Percentiles rank a stretch among this genome's conserved stretches.
These are phyloP conservation scores for Piezodorus guildinii DNA, from an alignment of 1,140 invertebrate species.

Conservation along the genomic window DNA sequence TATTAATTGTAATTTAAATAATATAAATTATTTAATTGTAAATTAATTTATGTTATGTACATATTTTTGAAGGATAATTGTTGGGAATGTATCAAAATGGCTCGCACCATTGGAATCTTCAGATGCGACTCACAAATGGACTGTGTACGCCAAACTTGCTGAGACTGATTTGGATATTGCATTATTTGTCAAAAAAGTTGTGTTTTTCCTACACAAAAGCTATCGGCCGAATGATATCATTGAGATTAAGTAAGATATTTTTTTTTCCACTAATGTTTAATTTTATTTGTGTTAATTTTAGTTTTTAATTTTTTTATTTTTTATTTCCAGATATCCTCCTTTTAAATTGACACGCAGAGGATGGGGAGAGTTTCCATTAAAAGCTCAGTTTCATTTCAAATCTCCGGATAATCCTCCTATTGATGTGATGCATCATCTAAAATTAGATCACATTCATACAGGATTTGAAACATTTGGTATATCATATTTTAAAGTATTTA, in stretches of 20 bases:
- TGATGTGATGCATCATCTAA: constrained; percentile 67
- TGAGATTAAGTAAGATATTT: constrained; percentile 50
- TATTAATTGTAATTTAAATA: too few relatives aligned
- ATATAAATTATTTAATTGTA: too few relatives aligned
- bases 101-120: constrained; percentile 52
- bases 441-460: constrained; percentile 71
- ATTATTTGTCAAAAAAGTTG: constrained; percentile 57
- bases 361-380: constrained; percentile 82
- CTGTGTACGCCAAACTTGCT: constrained; percentile 66
- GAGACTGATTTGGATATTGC: constrained; percentile 48
- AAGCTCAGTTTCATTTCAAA: constrained; percentile 68
- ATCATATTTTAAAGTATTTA: background rate
- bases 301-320: constrained; percentile 20
- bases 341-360: constrained; percentile 73
- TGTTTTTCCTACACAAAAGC: constrained; percentile 72
- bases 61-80: constrained; percentile 39
- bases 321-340: constrained; percentile 48
- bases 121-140: constrained; percentile 80
- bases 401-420: constrained; percentile 62
- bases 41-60: too few relatives aligned
- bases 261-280: constrained; percentile 18
- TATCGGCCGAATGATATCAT: constrained; percentile 81
- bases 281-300: constrained; percentile 3
- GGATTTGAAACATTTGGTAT: constrained; percentile 68
- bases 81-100: constrained; percentile 80